These are phyloP conservation scores for Hymenopus coronatus DNA, from an alignment of 2,888 invertebrate species.

Conservation along the genomic window DNA sequence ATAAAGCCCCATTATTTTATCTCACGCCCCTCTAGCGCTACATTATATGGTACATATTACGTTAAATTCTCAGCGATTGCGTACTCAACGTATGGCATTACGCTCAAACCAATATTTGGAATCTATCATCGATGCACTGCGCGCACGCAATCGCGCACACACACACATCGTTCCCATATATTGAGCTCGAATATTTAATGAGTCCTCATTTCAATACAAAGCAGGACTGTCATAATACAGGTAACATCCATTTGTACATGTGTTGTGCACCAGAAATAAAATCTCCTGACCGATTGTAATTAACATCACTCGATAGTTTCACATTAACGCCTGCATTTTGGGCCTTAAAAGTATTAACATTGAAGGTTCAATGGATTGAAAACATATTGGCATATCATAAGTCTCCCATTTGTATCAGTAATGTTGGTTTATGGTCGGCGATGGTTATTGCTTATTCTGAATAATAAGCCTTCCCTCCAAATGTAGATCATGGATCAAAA, in stretches of 20 bases:
- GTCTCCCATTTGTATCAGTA: no score
- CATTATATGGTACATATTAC: background rate
- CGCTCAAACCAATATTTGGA: background rate
- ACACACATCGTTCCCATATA: no score
- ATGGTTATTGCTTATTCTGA: no score
- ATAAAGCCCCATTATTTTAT: no score
- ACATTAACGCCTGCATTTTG: background rate
- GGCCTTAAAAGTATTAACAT: background rate
- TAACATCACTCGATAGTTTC: background rate
- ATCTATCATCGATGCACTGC: background rate
- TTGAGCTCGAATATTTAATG: no score
- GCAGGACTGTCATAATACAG: no score
- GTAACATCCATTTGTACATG: background rate
- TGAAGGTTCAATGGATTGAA: background rate
- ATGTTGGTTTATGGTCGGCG: background rate
- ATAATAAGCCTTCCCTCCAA: no score
- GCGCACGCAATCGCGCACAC: no score
- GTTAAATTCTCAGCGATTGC: background rate
- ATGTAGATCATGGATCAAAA: no score
- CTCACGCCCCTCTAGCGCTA: background rate
- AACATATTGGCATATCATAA: background rate
- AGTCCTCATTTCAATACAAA: no score
- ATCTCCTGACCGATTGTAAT: background rate
- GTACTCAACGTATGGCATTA: background rate
- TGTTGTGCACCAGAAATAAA: background rate